Conservation (phyloP, 2,888 invertebrate genomes). For the Nemotelus pantherinus region DNA sequence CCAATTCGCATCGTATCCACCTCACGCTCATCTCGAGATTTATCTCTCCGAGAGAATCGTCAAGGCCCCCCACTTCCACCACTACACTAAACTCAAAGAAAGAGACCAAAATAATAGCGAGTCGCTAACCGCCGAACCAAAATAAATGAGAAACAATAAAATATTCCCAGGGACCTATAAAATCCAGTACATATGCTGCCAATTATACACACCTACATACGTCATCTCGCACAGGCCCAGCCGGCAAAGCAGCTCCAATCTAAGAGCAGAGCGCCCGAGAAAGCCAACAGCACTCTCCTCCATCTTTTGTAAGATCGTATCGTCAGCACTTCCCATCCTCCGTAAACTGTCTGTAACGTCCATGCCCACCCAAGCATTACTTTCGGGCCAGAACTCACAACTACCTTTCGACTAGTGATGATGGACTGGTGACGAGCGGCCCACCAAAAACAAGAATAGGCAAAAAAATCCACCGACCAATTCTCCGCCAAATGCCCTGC, state of each 20-base stretch:
- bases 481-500: conserved; percentile 17
- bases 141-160: conserved; percentile 50
- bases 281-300: conserved; percentile 19
- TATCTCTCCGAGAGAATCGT: background rate
- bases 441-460: background rate
- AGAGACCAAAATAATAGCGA: conserved; percentile 44
- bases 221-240: background rate
- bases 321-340: conserved; percentile 13
- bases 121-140: conserved; percentile 38
- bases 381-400: conserved; percentile 10
- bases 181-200: conserved; percentile 50
- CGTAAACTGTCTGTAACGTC: background rate
- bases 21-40: background rate
- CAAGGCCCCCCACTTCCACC: background rate
- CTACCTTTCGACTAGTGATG: conserved; percentile 26
- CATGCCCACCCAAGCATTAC: conserved; percentile 37
- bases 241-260: background rate
- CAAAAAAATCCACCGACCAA: conserved; percentile 13
- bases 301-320: conserved; percentile 33
- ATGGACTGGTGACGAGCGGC: conserved; percentile 27
- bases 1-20: background rate
- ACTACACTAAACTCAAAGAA: conserved; percentile 20
- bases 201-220: conserved; percentile 44
- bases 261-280: conserved; percentile 1
- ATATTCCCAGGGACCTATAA: conserved; percentile 51